These are phyloP conservation scores for Chaetoderma sp. DNA, from an alignment of 2,888 invertebrate genomes.

Conservation along the genomic window DNA sequence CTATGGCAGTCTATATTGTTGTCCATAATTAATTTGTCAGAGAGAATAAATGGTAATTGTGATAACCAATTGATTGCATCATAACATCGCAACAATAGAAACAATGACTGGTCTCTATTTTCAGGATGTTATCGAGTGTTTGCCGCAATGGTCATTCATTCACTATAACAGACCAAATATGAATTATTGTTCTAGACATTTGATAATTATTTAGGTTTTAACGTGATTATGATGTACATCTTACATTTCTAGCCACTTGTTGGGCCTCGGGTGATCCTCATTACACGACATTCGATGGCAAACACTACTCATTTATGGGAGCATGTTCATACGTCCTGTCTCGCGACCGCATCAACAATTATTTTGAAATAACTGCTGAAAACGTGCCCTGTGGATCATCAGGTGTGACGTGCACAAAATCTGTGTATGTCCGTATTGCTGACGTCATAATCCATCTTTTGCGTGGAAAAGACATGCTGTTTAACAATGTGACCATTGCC, in stretches of 20 bases:
- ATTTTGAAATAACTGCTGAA: constrained; percentile 79
- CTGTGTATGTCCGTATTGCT: constrained; percentile 31
- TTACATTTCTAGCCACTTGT: constrained; percentile 71
- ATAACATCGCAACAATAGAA: too few species aligned
- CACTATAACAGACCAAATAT: too few species aligned
- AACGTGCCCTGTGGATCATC: constrained; percentile 87
- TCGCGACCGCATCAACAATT: constrained; percentile 64
- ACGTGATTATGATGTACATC: neutral
- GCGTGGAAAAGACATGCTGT: constrained; percentile 42
- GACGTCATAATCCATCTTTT: constrained; percentile 31
- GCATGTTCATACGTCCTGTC: constrained; percentile 82
- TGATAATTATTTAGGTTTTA: neutral
- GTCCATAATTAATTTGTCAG: too few species aligned
- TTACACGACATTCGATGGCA: constrained; percentile 86
- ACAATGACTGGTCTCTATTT: too few species aligned
- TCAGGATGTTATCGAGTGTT: too few species aligned
- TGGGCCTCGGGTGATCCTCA: constrained; percentile 91
- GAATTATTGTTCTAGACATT: neutral
- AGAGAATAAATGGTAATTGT: too few species aligned
- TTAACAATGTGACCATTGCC: constrained; percentile 45
- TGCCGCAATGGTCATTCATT: too few species aligned
- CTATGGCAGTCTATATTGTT: too few species aligned
- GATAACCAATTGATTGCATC: too few species aligned
- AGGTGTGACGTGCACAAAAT: constrained; percentile 86
- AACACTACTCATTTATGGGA: constrained; percentile 86